Base-by-base conservation (phyloP, 2,888 invertebrate genomes). In the Meta bourneti region DNA sequence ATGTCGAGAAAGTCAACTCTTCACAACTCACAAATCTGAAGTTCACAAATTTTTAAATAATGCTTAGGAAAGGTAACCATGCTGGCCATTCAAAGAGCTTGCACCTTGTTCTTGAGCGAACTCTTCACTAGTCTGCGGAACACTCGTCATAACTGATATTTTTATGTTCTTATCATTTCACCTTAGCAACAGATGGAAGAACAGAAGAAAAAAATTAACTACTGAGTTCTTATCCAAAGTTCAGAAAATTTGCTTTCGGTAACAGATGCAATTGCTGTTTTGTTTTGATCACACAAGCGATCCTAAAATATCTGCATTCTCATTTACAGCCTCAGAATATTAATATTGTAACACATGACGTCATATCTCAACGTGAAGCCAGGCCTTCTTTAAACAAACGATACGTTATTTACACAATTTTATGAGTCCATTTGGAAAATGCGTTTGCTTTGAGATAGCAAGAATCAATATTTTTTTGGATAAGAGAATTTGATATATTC, bases 111-210 rank as follows among this genome's bases (percentile, higher is more conserved):
- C 19, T 77, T 8, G n/a, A 19, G 16, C 54, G 61, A 48, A n/a
- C 48, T 74, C 19, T 75, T 11, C 54, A 20, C 2, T 71, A 16
- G n/a, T 8, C 13, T 19, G 61, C 19, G 20, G 61, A 75, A 8
- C 34, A 16, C 52, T 48, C 74, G 52, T 51, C 74, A 34, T 34
- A 13, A 54, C 81, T 80, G 80, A 81, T 80, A 88, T 80, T 81
- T 79, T 80, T 88, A 74, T 69, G n/a, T 48, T 48, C 88, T 88
- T 88, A 88, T 88, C 88, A 54, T 52, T 81, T 49, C 54, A 74
- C 88, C 88, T 88, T 88, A 81, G 88, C 80, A 88, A 88, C 88
- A 78, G 87, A 61, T 11, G 79, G 79, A 71, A 69, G 71, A 52
- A 8, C 74, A 72, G 72, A 61, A 72, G 80, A 19, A 88, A 16